A percentile compares a stretch with the other conserved stretches of the same genome.
Conservation (phyloP, 2,888 invertebrate genomes). For the Drepanosiphum platanoidis region DNA sequence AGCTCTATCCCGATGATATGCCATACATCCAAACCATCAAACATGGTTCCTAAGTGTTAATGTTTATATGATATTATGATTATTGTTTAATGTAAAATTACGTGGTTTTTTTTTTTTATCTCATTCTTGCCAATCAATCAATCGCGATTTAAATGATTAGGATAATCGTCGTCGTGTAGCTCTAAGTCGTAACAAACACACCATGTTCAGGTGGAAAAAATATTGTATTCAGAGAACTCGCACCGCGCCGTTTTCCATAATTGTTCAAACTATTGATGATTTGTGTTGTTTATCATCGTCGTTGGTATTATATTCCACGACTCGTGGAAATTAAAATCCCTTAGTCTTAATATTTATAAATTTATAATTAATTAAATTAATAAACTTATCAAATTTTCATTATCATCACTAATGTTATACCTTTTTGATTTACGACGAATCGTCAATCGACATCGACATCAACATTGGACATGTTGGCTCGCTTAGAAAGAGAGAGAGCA, state of each 20-base stretch:
- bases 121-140: not conserved
- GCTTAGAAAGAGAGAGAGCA: too few relatives aligned
- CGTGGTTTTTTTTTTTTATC: not conserved
- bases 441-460: too few relatives aligned
- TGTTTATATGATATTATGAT: conserved; percentile 15
- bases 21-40: not conserved
- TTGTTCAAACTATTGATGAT: too few relatives aligned
- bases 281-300: too few relatives aligned
- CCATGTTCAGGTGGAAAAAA: not conserved
- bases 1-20: conserved; percentile 38
- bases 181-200: not conserved
- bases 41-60: conserved; percentile 47
- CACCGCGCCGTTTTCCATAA: too few relatives aligned
- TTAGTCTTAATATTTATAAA: not conserved
- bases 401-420: too few relatives aligned
- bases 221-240: not conserved
- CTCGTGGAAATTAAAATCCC: not conserved
- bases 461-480: too few relatives aligned
- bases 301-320: not conserved
- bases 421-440: too few relatives aligned
- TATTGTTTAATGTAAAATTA: not conserved
- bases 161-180: not conserved
- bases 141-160: not conserved
- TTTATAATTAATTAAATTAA: conserved; percentile 1
- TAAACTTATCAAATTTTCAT: too few relatives aligned